A percentile compares a stretch with the other conserved stretches of the same genome.
Conservation (phyloP, 2,888 invertebrate genomes). For the Spatulosminthurus flaviceps region DNA sequence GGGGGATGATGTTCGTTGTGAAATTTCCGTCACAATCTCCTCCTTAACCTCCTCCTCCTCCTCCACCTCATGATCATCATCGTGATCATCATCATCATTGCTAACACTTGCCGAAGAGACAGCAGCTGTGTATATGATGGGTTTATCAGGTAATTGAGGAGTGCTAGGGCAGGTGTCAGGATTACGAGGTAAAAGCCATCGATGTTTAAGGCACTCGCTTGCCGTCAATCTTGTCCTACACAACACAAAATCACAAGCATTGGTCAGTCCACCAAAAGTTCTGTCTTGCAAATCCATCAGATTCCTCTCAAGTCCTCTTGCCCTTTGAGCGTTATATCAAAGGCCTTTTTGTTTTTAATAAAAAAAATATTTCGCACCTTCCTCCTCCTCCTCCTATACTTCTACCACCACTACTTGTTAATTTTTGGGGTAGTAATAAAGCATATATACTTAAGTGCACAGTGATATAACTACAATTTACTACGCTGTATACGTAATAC, state of each 20-base stretch:
- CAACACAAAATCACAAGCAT: slow-evolving; percentile 52
- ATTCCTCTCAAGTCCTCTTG: not conserved
- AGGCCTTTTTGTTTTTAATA: too few species aligned
- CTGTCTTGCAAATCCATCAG: slow-evolving; percentile 18
- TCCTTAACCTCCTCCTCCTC: too few species aligned
- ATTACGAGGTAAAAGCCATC: slow-evolving; percentile 73
- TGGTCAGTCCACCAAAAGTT: slow-evolving; percentile 33
- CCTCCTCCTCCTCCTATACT: too few species aligned
- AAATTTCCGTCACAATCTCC: not conserved
- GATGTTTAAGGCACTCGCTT: slow-evolving; percentile 77
- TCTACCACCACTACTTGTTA: too few species aligned
- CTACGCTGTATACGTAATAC: too few species aligned
- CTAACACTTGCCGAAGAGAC: slow-evolving; percentile 8
- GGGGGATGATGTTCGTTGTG: not conserved
- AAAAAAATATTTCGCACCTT: too few species aligned
- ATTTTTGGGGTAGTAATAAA: too few species aligned
- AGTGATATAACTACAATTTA: too few species aligned
- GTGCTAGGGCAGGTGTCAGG: slow-evolving; percentile 7
- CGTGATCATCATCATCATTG: too few species aligned
- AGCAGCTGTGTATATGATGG: not conserved
- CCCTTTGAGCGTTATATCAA: not conserved
- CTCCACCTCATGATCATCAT: too few species aligned
- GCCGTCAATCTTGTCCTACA: slow-evolving; percentile 78
- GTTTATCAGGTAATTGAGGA: not conserved
- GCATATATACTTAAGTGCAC: too few species aligned